phyloP scores from a whole-genome alignment of 2,888 invertebrate genomes.

The Lamproptera curius region DNA sequence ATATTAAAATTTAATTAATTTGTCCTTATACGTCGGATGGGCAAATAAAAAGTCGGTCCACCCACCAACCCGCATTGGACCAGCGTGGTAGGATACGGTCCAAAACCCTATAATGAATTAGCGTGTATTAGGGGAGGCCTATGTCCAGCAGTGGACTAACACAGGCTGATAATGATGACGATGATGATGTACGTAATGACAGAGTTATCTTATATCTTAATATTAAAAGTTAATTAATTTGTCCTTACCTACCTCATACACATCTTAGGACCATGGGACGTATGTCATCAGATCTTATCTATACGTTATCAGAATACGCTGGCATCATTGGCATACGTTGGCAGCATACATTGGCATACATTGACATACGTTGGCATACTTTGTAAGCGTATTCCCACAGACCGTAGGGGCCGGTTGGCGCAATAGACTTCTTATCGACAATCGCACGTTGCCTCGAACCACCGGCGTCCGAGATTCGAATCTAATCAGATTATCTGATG shows the following conservation, averaged over 20 bases:
- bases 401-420: slow-evolving; percentile 3
- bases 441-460: slow-evolving; percentile 9
- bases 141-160: too few relatives aligned
- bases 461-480: slow-evolving; percentile 6
- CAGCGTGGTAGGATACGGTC: too few relatives aligned
- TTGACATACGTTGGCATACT: neutral
- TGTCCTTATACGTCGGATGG: neutral
- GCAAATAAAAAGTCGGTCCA: neutral
- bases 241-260: neutral
- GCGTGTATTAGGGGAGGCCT: too few relatives aligned
- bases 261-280: neutral
- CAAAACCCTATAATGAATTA: too few relatives aligned
- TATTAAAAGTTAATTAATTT: neutral
- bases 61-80: too few relatives aligned
- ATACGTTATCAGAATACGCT: neutral
- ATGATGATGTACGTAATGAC: too few relatives aligned
- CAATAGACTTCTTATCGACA: slow-evolving; percentile 12
- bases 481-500: slow-evolving; percentile 14
- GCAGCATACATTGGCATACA: too few relatives aligned
- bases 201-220: neutral
- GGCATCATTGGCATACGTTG: neutral
- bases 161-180: too few relatives aligned
- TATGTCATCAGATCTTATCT: neutral
- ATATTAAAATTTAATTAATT: neutral
- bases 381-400: neutral